Base-by-base conservation (phyloP, 2,113 vertebrate genomes). In the Caranx melampygus region DNA sequence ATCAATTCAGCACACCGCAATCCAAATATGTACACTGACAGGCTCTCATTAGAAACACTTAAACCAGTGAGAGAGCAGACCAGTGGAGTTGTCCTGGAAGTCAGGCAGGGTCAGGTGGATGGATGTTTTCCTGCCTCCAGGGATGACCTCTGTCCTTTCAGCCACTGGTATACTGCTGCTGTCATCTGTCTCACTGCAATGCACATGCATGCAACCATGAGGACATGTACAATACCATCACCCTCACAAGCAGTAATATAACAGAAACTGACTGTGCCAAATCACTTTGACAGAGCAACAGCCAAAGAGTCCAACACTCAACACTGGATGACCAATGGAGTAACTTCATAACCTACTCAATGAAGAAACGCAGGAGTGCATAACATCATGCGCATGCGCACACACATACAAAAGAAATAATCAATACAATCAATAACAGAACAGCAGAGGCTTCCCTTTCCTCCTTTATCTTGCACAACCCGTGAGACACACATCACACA, bases 21-120 rank as follows among this genome's bases (percentile, higher is more conserved):
- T 80, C 45, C 55, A 68, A 80, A 82, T 62, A 62, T 84, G 58
- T 52, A 63, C 58, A 18, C 49, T n/a, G 42, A 45, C 54, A 33
- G 31, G 59, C 13, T 4, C 6, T 13, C 40, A 33, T 44, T 42
- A 57, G 13, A 34, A 45, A 52, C 16, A 52, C 11, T 52, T 72
- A 6, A 65, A 68, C 5, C 15, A 77, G 49, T 0, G 15, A 72
- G 70, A 34, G 78, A 79, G 47, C 96, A 94, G 85, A 99, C 98
- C 96, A 0, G 96, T 97, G 76, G 97, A 97, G 0, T 92, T 71
- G 3, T 99, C 97, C 6, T 97, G 97, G 86, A 97, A 96, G 80
- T 99, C 97, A 0, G 98, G 98, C 8, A 99, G 94, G 1, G 94
- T 94, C 86, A 99, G 97, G 88, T 97, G 95, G 55, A 97, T 76